Evolutionary conservation across 2,113 vertebrate species (phyloP), one percentile per base, ranked within the genome.

Genomic region (Paracyprichromis sp.): DNA sequence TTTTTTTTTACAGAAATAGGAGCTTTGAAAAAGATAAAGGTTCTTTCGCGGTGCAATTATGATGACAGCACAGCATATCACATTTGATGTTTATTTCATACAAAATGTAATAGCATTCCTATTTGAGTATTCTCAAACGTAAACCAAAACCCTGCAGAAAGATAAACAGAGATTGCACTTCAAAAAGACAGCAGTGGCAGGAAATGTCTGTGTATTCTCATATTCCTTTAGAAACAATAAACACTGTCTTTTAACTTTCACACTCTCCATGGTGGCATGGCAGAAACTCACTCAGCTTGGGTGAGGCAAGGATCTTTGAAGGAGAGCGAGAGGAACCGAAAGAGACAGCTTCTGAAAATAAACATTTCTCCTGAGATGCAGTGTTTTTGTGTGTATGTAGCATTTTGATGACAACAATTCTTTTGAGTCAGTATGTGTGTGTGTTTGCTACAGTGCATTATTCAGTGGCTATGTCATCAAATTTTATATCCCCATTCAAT

Each of bases 211-310:
- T 26, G 85, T 90, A 86, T 90, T 94, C 83, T 86, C 88, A 69
- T 84, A 92, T 95, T 95, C 91, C 88, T 94, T 94, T 91, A 89
- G 93, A 95, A 93, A 95, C 94, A 93, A 94, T 94, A 94, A 95
- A 94, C 93, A 91, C 54, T 21, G 34, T 90, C 90, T 95, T 95
- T 95, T 94, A 95, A 95, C 92, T 92, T 88, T 82, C 85, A 93
- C 90, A 90, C 88, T 91, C 91, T 92, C 93, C 83, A 11, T 14
- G 87, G 95, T 90, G 91, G 86, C 86, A 56, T 80, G 88, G 92
- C 91, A 87, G 45, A 76, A 21, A 88, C 90, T 87, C 90, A n/a
- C 89, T 87, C 86, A 53, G 86, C 88, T 88, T 54, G 88, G 93
- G 76, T 69, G 84, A 94, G 73, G 86, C 92, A 57, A 90, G 82